These are phyloP conservation scores for Pogonognathellus flavescens DNA, from an alignment of 1,140 invertebrate species.

Conservation along the genomic window DNA sequence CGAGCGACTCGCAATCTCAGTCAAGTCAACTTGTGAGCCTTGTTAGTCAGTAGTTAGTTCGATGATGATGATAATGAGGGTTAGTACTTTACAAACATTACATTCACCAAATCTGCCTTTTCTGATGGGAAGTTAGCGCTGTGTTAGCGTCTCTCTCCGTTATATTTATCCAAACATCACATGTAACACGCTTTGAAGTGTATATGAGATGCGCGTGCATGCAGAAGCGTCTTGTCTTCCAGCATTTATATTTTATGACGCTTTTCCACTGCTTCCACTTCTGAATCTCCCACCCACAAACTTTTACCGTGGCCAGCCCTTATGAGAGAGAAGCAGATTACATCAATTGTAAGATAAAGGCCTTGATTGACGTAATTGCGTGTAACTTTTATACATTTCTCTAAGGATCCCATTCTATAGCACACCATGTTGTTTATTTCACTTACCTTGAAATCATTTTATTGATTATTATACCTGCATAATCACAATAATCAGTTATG, in stretches of 20 bases:
- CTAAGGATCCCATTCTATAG: not conserved
- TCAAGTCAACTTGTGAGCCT: not conserved
- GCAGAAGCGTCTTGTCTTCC: slow-evolving; percentile 18
- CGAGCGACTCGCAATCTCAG: slow-evolving; percentile 31
- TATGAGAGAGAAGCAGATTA: not conserved
- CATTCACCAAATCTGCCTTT: slow-evolving; percentile 31
- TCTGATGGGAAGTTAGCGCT: not conserved
- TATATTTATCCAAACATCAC: not conserved
- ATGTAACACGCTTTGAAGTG: not conserved
- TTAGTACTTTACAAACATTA: slow-evolving; percentile 16
- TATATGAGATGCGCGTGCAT: too few relatives aligned
- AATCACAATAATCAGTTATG: not conserved
- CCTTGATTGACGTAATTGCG: slow-evolving; percentile 39
- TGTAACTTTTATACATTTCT: slow-evolving; percentile 38
- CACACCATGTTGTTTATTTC: not conserved
- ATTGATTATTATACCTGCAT: not conserved
- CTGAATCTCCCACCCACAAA: slow-evolving; percentile 14
- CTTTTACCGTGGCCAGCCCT: not conserved
- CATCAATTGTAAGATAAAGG: slow-evolving; percentile 22
- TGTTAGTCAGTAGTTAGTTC: slow-evolving; percentile 39
- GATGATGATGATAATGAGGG: slow-evolving; percentile 40
- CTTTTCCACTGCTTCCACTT: not conserved
- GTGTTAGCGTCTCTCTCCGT: not conserved
- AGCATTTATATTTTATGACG: slow-evolving; percentile 41
- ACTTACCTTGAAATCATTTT: slow-evolving; percentile 30